Conservation (phyloP, 2,888 invertebrate genomes). For the Cabera pusaria region DNA sequence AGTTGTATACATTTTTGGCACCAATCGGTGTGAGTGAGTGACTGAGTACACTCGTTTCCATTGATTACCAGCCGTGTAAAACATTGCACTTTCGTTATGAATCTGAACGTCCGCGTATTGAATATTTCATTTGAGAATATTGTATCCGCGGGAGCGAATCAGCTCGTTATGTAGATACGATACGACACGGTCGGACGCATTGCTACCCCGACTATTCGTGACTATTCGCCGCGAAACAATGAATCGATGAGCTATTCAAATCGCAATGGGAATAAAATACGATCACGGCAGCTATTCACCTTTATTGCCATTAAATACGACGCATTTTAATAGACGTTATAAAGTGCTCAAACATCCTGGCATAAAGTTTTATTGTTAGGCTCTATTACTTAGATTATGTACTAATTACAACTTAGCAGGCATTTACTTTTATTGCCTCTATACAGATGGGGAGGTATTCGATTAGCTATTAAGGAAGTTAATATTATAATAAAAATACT, state of each 20-base stretch:
- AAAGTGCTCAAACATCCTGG: constrained; percentile 22
- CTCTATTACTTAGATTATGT: constrained; percentile 18
- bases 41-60: constrained; percentile 17
- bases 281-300: constrained; percentile 12
- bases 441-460: constrained; percentile 12
- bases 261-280: constrained; percentile 28
- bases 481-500: too few relatives aligned
- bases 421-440: constrained; percentile 24
- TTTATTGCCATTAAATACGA: constrained; percentile 20
- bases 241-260: constrained; percentile 43
- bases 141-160: constrained; percentile 46
- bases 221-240: constrained; percentile 34
- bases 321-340: constrained; percentile 21
- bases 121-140: constrained; percentile 67
- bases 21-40: constrained; percentile 3
- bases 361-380: constrained; percentile 22
- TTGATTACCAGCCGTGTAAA: constrained; percentile 42
- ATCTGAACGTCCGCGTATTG: constrained; percentile 55
- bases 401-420: constrained; percentile 25
- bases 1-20: too few relatives aligned
- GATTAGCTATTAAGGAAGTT: constrained; percentile 3
- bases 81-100: constrained; percentile 51
- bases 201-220: constrained; percentile 19
- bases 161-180: constrained; percentile 31
- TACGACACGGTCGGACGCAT: constrained; percentile 28